Conservation (phyloP, 2,797 vertebrate genomes). For the Argentina silus region DNA sequence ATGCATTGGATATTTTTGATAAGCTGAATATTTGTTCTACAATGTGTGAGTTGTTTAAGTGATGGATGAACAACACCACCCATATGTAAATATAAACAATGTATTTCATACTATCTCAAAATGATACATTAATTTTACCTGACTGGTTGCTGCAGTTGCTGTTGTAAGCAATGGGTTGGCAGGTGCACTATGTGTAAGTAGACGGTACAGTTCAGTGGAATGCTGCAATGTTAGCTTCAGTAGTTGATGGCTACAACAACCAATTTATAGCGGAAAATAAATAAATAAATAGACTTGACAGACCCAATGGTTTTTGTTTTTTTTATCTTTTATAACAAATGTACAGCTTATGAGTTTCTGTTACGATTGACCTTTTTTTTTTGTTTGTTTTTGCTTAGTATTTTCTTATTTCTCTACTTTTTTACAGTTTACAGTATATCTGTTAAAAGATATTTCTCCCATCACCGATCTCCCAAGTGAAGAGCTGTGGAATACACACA, state of each 20-base stretch:
- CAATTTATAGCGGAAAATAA: neutral
- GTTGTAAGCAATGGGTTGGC: slow-evolving; percentile 60
- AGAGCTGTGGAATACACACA: slow-evolving; percentile 60
- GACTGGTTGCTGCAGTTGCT: too few relatives aligned
- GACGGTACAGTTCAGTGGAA: neutral
- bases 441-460: slow-evolving; percentile 74
- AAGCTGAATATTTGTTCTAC: too few relatives aligned
- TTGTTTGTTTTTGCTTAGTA: slow-evolving; percentile 61
- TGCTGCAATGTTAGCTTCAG: neutral
- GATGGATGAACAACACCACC: too few relatives aligned
- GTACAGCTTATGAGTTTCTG: slow-evolving; percentile 85
- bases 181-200: neutral
- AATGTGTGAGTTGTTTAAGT: too few relatives aligned
- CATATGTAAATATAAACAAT: too few relatives aligned
- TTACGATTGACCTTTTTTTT: slow-evolving; percentile 73
- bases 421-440: slow-evolving; percentile 73
- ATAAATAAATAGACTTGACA: too few relatives aligned
- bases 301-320: slow-evolving; percentile 33
- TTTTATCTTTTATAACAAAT: slow-evolving; percentile 87
- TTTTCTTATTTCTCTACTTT: slow-evolving; percentile 72
- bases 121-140: too few relatives aligned
- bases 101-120: too few relatives aligned
- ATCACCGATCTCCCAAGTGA: slow-evolving; percentile 71
- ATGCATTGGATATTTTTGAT: too few relatives aligned
- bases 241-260: neutral